phyloP scores from a whole-genome alignment of 2,888 invertebrate species.

The Loripinus fragilis region DNA sequence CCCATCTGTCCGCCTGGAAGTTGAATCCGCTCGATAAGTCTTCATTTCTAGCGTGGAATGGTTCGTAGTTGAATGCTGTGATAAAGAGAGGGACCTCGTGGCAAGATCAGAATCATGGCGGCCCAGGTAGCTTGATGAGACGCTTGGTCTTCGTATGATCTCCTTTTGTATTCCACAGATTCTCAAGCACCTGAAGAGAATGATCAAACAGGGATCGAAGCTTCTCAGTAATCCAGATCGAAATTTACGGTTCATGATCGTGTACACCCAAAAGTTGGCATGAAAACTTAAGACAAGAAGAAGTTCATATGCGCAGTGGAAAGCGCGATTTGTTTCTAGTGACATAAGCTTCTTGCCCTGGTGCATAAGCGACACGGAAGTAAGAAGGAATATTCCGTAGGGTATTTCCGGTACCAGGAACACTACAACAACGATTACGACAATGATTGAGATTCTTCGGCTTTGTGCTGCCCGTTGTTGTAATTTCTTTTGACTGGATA shows the following conservation, averaged over 20 bases:
- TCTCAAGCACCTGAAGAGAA: slow-evolving; percentile 1
- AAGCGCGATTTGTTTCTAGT: slow-evolving; percentile 28
- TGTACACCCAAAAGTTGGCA: slow-evolving; percentile 60
- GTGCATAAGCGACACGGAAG: slow-evolving; percentile 26
- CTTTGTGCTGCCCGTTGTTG: slow-evolving; percentile 32
- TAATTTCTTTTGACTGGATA: slow-evolving; percentile 25
- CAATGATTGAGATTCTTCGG: slow-evolving; percentile 48
- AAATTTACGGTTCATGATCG: slow-evolving; percentile 41
- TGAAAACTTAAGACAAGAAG: slow-evolving; percentile 50
- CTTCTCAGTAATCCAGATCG: slow-evolving; percentile 24
- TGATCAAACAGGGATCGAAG: slow-evolving; percentile 8
- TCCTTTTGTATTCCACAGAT: not conserved
- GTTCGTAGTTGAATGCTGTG: not conserved
- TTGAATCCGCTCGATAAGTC: not conserved
- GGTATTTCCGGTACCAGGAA: slow-evolving; percentile 57
- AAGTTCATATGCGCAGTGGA: slow-evolving; percentile 40
- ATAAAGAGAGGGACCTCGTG: not conserved
- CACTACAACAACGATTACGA: slow-evolving; percentile 43
- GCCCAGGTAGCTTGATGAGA: not conserved
- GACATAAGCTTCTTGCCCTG: slow-evolving; percentile 10
- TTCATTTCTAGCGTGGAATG: slow-evolving; percentile 7
- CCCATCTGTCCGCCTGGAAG: not conserved
- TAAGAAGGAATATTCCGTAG: slow-evolving; percentile 45
- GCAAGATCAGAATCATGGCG: slow-evolving; percentile 1
- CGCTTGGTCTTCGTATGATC: slow-evolving; percentile 1